A percentile compares a stretch with the other conserved stretches of the same genome.
These are phyloP conservation scores for Lagodon rhomboides DNA, from an alignment of 2,797 vertebrate genomes.

Conservation along the genomic window DNA sequence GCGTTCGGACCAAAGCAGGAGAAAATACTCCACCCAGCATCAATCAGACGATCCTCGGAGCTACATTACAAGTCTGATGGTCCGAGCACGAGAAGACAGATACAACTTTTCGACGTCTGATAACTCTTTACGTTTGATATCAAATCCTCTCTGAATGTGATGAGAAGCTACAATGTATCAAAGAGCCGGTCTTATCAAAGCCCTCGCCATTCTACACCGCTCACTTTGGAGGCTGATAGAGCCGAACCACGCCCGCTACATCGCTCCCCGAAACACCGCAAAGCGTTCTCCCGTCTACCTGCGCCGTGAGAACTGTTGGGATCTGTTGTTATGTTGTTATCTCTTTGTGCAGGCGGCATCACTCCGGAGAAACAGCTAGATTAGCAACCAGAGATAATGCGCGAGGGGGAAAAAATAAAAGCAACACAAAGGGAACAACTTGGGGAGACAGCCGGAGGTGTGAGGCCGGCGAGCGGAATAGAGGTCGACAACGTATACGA, in stretches of 20 bases:
- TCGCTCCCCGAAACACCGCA: slow-evolving; percentile 25
- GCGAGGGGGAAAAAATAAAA: slow-evolving; percentile 5
- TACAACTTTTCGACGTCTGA: slow-evolving; percentile 36
- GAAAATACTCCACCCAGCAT: slow-evolving; percentile 37
- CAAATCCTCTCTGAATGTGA: slow-evolving; percentile 45
- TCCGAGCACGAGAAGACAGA: slow-evolving; percentile 34
- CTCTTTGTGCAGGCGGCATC: slow-evolving; percentile 29
- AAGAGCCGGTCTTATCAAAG: slow-evolving; percentile 59
- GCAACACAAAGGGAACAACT: slow-evolving; percentile 33
- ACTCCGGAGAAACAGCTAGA: slow-evolving; percentile 39
- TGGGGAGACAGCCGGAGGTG: slow-evolving; percentile 52
- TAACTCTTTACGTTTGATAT: slow-evolving; percentile 52
- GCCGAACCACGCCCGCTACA: slow-evolving; percentile 29
- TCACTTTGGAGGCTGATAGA: slow-evolving; percentile 34
- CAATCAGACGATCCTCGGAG: slow-evolving; percentile 39
- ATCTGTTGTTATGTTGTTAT: slow-evolving; percentile 45
- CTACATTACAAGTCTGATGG: slow-evolving; percentile 27
- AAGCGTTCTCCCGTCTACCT: slow-evolving; percentile 14
- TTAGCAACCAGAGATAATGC: slow-evolving; percentile 46
- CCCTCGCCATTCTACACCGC: slow-evolving; percentile 34
- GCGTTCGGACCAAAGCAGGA: slow-evolving; percentile 42
- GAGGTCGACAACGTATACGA: slow-evolving; percentile 58
- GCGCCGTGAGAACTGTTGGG: not conserved
- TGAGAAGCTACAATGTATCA: slow-evolving; percentile 52
- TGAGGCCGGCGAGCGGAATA: slow-evolving; percentile 55